Conservation (phyloP, 2,113 vertebrate genomes). For the Cyphomyrus discorhynchus region DNA sequence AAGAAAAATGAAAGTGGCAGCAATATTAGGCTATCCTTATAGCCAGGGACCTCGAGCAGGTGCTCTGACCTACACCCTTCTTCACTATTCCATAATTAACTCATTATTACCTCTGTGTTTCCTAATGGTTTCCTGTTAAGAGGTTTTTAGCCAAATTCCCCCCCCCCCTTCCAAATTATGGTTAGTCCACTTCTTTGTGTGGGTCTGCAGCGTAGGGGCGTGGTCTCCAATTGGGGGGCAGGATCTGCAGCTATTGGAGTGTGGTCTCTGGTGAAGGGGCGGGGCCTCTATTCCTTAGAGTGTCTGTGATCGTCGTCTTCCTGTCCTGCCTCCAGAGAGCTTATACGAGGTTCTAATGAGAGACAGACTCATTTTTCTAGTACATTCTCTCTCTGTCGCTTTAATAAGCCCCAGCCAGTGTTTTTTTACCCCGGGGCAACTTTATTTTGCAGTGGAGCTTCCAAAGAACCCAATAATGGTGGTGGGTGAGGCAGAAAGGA, state of each 20-base stretch:
- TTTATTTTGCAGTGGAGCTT: conserved; percentile 54
- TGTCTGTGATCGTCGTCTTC: background rate
- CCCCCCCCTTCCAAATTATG: background rate
- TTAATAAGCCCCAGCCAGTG: conserved; percentile 39
- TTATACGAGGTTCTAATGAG: background rate
- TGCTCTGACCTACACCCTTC: background rate
- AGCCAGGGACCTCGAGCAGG: background rate
- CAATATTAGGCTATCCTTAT: background rate
- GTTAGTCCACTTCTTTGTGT: background rate
- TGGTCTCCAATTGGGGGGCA: too few species aligned
- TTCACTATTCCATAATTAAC: background rate
- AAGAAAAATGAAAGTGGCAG: background rate
- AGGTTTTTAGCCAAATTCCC: background rate
- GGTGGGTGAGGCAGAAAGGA: background rate
- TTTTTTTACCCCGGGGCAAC: conserved; percentile 40
- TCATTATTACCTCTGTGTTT: background rate
- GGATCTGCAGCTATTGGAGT: background rate
- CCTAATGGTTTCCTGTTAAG: background rate
- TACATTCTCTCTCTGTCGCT: conserved; percentile 22
- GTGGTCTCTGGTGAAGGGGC: background rate
- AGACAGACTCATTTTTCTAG: conserved; percentile 3
- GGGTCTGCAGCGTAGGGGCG: too few species aligned
- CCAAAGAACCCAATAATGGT: conserved; percentile 53
- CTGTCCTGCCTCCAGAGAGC: background rate
- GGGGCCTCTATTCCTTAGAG: background rate